These are phyloP conservation scores for Argya squamiceps DNA, from an alignment of 2,797 vertebrate genomes.

Conservation along the genomic window DNA sequence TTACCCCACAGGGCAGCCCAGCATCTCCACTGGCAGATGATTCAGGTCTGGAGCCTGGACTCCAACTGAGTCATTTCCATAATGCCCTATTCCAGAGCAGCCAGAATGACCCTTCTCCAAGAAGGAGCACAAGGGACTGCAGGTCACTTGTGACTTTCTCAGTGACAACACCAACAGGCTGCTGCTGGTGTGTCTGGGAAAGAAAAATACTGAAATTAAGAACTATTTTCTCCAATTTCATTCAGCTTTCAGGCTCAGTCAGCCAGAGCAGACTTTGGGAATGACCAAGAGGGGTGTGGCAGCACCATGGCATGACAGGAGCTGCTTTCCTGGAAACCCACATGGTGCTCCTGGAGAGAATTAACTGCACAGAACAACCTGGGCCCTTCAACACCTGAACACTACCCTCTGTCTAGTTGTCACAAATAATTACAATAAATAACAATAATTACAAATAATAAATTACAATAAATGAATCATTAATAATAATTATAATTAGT, in stretches of 20 bases:
- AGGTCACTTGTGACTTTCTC: background rate
- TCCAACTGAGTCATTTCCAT: background rate
- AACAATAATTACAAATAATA: no score
- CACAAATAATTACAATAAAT: no score
- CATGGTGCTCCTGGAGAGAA: accelerated
- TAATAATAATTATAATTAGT: no score
- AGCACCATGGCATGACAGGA: accelerated
- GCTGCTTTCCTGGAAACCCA: background rate
- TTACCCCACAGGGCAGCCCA: background rate
- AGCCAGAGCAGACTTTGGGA: accelerated
- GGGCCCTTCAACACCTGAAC: background rate
- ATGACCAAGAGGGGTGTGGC: background rate
- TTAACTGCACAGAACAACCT: background rate
- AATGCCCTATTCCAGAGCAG: background rate
- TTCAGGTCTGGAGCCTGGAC: background rate
- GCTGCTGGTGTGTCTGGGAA: background rate
- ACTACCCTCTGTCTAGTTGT: background rate
- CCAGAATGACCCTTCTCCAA: background rate
- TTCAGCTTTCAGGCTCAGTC: background rate
- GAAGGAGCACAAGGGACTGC: background rate
- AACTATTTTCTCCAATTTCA: background rate
- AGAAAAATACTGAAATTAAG: background rate
- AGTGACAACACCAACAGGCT: background rate
- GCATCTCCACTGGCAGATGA: background rate
- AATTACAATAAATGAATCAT: no score